A percentile compares a stretch with the other conserved stretches of the same genome.
phyloP scores from a whole-genome alignment of 92 coral and sea anemone genomes.

The Paragorgia papillata region DNA sequence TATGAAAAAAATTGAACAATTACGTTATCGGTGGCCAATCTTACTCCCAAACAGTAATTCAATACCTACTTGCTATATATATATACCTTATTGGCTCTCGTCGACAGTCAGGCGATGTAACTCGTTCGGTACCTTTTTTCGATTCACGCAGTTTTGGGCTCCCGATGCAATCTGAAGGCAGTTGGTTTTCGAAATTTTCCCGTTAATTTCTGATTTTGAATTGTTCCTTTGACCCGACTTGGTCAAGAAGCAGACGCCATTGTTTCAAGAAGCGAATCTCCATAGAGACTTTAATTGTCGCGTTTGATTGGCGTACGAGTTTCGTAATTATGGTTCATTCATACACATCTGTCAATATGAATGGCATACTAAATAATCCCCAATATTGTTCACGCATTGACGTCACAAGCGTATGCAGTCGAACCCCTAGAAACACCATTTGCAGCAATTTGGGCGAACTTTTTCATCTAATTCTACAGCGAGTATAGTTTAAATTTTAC shows the following conservation, averaged over 20 bases:
- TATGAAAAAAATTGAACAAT: too few relatives aligned
- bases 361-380: conserved; percentile 28
- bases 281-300: conserved; percentile 19
- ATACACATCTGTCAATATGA: conserved; percentile 34
- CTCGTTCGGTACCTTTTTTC: neutral
- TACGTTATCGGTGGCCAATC: too few relatives aligned
- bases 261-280: conserved; percentile 4
- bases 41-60: neutral
- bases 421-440: too few relatives aligned
- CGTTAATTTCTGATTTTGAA: too few relatives aligned
- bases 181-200: too few relatives aligned
- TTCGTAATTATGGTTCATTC: conserved; percentile 24
- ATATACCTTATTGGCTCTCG: neutral
- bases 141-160: too few relatives aligned
- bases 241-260: conserved; percentile 29
- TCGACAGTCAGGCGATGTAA: neutral
- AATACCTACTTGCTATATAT: neutral
- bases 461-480: too few relatives aligned
- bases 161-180: too few relatives aligned
- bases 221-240: neutral
- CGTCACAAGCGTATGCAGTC: too few relatives aligned
- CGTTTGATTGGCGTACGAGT: conserved; percentile 15
- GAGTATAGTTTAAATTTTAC: too few relatives aligned
- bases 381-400: conserved; percentile 15
- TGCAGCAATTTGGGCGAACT: too few relatives aligned